Evolutionary conservation across 2,888 invertebrate genomes (phyloP).

Genomic region (Cheilosia vulpina): DNA sequence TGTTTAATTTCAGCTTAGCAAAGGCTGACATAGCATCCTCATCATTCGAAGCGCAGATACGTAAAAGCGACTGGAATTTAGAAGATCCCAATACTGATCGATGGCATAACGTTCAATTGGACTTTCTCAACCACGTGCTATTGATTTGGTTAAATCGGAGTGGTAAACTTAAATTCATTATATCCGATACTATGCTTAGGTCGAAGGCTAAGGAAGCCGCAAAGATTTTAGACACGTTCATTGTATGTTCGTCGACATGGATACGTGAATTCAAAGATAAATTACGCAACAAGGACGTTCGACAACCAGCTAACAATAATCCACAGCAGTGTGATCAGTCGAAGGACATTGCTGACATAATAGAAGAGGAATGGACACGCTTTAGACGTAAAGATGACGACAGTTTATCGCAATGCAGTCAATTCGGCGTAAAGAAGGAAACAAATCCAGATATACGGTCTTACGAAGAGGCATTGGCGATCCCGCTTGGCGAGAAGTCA

Average conservation of each 20-base stretch:
- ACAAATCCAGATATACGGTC: neutral
- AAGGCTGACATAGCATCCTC: too few relatives aligned
- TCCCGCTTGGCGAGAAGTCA: neutral
- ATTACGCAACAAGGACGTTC: neutral
- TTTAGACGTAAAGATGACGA: neutral
- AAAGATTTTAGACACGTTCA: neutral
- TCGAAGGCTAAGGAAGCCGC: neutral
- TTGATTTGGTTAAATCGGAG: neutral
- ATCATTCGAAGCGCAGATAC: too few relatives aligned
- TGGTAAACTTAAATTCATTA: neutral
- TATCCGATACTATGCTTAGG: neutral
- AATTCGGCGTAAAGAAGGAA: too few relatives aligned
- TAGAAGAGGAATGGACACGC: neutral
- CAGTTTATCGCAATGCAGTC: too few relatives aligned
- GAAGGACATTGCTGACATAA: neutral
- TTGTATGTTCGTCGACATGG: neutral
- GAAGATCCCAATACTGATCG: too few relatives aligned
- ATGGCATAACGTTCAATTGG: too few relatives aligned
- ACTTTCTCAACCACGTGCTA: neutral
- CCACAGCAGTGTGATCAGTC: neutral
- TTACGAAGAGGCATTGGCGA: neutral
- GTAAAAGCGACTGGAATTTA: too few relatives aligned
- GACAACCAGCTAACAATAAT: too few relatives aligned
- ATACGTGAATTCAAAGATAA: neutral
- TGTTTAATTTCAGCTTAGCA: too few relatives aligned